phyloP scores from a whole-genome alignment of 2,888 invertebrate genomes.

The Acrocyrtus sp. region DNA sequence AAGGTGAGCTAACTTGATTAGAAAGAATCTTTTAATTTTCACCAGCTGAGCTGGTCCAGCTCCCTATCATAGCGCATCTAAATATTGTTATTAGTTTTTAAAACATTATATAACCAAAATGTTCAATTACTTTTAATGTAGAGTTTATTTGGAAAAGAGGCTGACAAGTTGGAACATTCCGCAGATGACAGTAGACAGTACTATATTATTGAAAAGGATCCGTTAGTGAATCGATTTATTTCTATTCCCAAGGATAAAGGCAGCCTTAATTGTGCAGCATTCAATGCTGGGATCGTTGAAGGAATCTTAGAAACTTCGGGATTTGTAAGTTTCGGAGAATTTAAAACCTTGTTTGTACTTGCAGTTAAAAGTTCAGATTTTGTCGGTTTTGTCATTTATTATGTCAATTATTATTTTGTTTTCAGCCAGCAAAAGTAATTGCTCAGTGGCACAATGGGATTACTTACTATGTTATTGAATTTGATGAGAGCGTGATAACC shows the following conservation, averaged over 20 bases:
- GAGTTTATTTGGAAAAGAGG: conserved; percentile 97
- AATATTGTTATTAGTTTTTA: background rate
- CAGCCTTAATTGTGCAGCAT: conserved; percentile 97
- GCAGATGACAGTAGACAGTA: conserved; percentile 98
- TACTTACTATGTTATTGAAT: conserved; percentile 95
- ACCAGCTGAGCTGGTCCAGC: too few species aligned
- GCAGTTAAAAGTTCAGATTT: too few species aligned
- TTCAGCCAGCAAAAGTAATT: conserved; percentile 96
- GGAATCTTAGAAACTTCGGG: conserved; percentile 93
- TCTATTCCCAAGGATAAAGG: conserved; percentile 98
- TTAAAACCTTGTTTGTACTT: too few species aligned
- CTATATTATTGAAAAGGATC: conserved; percentile 98
- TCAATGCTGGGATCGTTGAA: conserved; percentile 97
- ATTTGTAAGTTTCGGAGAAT: conserved; percentile 75
- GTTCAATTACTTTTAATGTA: conserved; percentile 67
- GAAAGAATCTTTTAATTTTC: too few species aligned
- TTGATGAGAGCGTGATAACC: conserved; percentile 91
- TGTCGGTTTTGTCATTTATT: too few species aligned
- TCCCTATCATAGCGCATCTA: background rate
- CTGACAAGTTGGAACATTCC: conserved; percentile 97
- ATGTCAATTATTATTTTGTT: conserved; percentile 64
- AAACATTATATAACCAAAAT: background rate
- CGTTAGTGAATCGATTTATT: conserved; percentile 95
- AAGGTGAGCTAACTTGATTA: too few species aligned
- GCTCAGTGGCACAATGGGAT: conserved; percentile 99